Conservation (phyloP, 2,888 invertebrate species). For the Melieria picta region DNA sequence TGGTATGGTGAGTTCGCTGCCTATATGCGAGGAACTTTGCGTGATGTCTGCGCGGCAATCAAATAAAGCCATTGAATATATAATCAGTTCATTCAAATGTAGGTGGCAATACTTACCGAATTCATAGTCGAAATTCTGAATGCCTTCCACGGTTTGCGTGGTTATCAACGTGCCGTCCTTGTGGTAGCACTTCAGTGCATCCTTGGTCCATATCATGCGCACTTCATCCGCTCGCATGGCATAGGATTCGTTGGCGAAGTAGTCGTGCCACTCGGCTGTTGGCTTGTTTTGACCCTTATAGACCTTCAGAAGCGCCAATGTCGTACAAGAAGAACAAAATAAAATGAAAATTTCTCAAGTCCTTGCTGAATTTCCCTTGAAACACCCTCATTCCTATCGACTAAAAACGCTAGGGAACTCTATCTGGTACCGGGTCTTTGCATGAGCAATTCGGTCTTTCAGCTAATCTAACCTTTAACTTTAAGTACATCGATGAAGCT, state of each 20-base stretch:
- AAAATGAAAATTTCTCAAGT: too few species aligned
- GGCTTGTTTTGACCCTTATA: conserved; percentile 42
- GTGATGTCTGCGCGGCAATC: neutral
- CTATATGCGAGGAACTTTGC: conserved; percentile 12
- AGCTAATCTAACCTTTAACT: too few species aligned
- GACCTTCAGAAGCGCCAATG: conserved; percentile 37
- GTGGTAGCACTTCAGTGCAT: conserved; percentile 54
- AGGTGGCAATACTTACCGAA: conserved; percentile 40
- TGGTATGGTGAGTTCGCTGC: neutral
- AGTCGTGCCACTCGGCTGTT: conserved; percentile 59
- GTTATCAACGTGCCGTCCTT: conserved; percentile 55
- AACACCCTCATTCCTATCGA: too few species aligned
- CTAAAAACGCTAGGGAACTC: too few species aligned
- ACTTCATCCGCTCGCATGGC: conserved; percentile 58
- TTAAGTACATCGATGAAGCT: too few species aligned
- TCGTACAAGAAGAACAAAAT: neutral
- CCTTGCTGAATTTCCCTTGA: too few species aligned
- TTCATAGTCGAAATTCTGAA: conserved; percentile 45
- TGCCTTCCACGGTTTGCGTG: conserved; percentile 40
- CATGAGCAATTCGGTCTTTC: too few species aligned
- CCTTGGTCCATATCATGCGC: conserved; percentile 54
- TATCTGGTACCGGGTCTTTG: neutral
- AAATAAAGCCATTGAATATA: neutral
- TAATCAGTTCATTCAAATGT: neutral
- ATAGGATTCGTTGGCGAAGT: conserved; percentile 54